Conservation (phyloP, 2,888 invertebrate species). For the Portevinia maculata region DNA sequence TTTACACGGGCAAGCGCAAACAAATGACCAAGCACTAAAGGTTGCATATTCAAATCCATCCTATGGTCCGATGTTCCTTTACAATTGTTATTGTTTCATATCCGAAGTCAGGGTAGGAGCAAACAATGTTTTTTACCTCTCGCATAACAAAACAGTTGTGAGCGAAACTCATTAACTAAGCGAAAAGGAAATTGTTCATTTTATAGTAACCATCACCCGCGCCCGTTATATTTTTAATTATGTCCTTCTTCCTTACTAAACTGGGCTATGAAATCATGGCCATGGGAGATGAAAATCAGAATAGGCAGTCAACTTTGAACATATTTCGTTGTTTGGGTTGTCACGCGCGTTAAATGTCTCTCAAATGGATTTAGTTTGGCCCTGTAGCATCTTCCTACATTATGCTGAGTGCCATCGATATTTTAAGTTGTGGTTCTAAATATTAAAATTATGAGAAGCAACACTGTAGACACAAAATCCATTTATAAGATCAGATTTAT, state of each 20-base stretch:
- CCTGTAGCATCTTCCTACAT: constrained; percentile 27
- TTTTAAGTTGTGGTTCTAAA: constrained; percentile 49
- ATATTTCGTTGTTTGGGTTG: constrained; percentile 6
- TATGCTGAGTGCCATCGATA: constrained; percentile 48
- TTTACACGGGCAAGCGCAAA: constrained; percentile 5
- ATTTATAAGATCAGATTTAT: constrained; percentile 66
- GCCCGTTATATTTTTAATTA: constrained; percentile 48
- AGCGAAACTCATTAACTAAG: constrained; percentile 69
- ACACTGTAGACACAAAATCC: constrained; percentile 33
- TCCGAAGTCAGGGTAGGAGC: neutral
- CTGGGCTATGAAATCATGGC: constrained; percentile 68
- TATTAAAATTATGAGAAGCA: constrained; percentile 38
- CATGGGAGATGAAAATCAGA: constrained; percentile 42
- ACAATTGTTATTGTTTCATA: constrained; percentile 37
- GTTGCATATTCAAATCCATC: constrained; percentile 47
- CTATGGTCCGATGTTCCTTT: constrained; percentile 45
- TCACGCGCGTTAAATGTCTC: constrained; percentile 29
- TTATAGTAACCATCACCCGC: constrained; percentile 15
- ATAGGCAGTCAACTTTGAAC: constrained; percentile 40
- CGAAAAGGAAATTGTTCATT: constrained; percentile 70
- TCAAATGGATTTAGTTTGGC: constrained; percentile 4
- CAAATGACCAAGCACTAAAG: constrained; percentile 41
- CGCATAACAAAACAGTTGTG: constrained; percentile 46
- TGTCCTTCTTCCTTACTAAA: constrained; percentile 52
- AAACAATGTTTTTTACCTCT: constrained; percentile 31